Base-by-base conservation (phyloP, 2,888 invertebrate species). In the Yponomeuta malinellus region DNA sequence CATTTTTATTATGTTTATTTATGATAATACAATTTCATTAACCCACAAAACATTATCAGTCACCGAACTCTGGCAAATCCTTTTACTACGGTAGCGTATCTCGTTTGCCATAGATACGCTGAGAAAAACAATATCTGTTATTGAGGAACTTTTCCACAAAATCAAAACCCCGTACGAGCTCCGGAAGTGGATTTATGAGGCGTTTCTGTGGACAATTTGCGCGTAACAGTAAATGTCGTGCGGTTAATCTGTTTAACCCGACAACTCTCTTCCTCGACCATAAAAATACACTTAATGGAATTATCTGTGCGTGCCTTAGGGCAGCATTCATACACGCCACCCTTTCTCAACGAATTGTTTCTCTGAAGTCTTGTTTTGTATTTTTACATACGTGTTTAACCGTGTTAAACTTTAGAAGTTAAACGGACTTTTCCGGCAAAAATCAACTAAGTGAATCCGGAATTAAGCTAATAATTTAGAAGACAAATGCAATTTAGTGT, bases 161-260 rank as follows among this genome's bases (percentile, higher is more conserved):
- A 8, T 8, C 8, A 5, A 8, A 43, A 43, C 43, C 43, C 43
- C 43, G 43, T 43, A 59, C 52, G 52, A 2, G 15, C 52, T 12
- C 15, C 52, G 52, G 15, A 59, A 59, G 52, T 59, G 15, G 15
- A 15, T 59, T 59, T 59, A 59, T 59, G 15, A 59, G 15, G 12
- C 15, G 15, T 10, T 59, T 15, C 52, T 12, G 52, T 3, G 52
- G 15, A 59, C 15, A 12, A 59, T 59, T 59, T 59, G 52, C 52
- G 52, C 52, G 12, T 12, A 59, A 15, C 52, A 15, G 52, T 59
- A 59, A 59, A 59, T 15, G 15, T 59, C 15, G 15, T 6, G 12
- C 52, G 52, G 52, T 59, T 59, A 29, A 65, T 65, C 29, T 72
- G 76, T 72, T 76, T 74, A 37, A 48, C 43, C 43, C 63, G 23